Evolutionary conservation across 2,888 invertebrate genomes (phyloP).

Genomic region (Lottia scabra): DNA sequence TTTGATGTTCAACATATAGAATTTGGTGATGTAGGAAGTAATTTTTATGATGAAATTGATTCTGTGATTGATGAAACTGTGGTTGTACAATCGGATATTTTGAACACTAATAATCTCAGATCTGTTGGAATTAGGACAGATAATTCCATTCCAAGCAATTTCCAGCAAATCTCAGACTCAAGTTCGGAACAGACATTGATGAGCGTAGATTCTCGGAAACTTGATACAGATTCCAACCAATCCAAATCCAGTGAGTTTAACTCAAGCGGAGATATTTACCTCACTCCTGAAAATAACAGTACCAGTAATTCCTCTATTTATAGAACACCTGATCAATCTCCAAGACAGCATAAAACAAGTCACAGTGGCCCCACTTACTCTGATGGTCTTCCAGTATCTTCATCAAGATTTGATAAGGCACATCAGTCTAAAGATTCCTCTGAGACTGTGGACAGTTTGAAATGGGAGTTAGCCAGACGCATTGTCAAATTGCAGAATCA

Average conservation of each 20-base stretch:
- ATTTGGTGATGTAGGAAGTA: neutral
- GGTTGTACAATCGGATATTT: neutral
- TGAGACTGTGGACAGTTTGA: slow-evolving; percentile 28
- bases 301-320: slow-evolving; percentile 40
- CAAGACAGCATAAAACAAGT: slow-evolving; percentile 14
- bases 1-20: neutral
- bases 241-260: slow-evolving; percentile 2
- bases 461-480: slow-evolving; percentile 45
- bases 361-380: neutral
- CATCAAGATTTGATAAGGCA: neutral
- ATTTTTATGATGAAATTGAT: neutral
- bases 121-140: no score
- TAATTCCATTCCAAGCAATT: no score
- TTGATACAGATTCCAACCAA: neutral
- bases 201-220: neutral
- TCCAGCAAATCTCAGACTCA: neutral
- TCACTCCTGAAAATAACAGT: slow-evolving; percentile 10
- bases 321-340: slow-evolving; percentile 44
- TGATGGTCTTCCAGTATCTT: neutral
- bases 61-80: neutral
- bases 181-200: neutral
- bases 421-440: neutral
- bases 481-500: slow-evolving; percentile 42
- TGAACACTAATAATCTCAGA: neutral
- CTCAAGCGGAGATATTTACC: slow-evolving; percentile 19